Evolutionary conservation across 1,140 invertebrate species (phyloP).

Genomic region (Apis laboriosa): DNA sequence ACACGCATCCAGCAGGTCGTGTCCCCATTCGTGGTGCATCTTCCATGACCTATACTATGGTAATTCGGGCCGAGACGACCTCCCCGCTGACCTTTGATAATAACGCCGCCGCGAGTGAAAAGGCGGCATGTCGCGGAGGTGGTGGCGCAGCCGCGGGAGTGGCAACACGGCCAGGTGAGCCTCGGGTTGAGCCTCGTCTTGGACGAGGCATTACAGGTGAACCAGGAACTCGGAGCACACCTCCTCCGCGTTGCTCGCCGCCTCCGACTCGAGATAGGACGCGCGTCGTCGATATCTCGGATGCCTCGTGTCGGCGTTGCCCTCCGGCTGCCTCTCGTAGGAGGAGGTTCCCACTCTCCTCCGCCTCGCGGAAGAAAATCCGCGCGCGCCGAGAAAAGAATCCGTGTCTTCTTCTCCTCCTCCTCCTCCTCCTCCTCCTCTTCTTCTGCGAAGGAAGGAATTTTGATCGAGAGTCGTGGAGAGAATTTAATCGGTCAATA

Average conservation of each 20-base stretch:
- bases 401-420: too few species aligned
- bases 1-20: neutral
- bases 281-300: constrained; percentile 47
- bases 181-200: constrained; percentile 48
- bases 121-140: constrained; percentile 77
- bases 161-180: constrained; percentile 73
- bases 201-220: constrained; percentile 73
- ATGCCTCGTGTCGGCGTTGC: constrained; percentile 27
- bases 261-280: constrained; percentile 50
- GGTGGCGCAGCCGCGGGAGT: constrained; percentile 71
- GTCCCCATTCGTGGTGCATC: constrained; percentile 41
- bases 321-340: constrained; percentile 18
- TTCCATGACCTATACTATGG: constrained; percentile 71
- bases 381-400: neutral
- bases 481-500: too few species aligned
- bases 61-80: constrained; percentile 74
- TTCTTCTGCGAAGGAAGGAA: too few species aligned
- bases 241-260: constrained; percentile 64
- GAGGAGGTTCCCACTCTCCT: constrained; percentile 11
- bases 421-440: too few species aligned
- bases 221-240: constrained; percentile 73
- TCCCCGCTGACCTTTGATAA: constrained; percentile 79
- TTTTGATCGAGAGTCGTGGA: too few species aligned
- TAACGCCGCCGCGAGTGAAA: constrained; percentile 74
- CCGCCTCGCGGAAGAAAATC: constrained; percentile 27